Percentiles rank a stretch among this genome's conserved stretches.
phyloP scores from a whole-genome alignment of 2,797 vertebrate species.

The Argentina silus region DNA sequence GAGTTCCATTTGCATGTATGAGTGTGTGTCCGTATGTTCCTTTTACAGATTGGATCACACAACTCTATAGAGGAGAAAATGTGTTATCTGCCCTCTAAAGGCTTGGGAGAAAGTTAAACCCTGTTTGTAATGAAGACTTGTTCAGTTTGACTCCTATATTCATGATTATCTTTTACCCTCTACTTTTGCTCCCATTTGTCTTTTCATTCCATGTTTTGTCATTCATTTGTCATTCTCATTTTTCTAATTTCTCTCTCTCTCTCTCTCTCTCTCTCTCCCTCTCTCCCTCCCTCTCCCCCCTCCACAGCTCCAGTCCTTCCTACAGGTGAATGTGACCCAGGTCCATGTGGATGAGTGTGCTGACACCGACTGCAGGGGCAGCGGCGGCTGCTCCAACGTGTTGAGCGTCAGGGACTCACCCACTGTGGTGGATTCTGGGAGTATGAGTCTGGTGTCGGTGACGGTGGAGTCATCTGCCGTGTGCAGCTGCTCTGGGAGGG shows the following conservation, averaged over 20 bases:
- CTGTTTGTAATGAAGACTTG: neutral
- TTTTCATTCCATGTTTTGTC: neutral
- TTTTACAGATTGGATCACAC: neutral
- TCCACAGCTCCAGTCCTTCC: constrained; percentile 83
- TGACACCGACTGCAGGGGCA: constrained; percentile 68
- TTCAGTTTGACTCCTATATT: neutral
- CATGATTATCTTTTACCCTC: neutral
- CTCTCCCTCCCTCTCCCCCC: neutral
- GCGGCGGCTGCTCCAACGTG: constrained; percentile 70
- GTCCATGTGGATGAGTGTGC: constrained; percentile 83
- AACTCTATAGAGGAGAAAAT: neutral
- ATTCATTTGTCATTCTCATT: neutral
- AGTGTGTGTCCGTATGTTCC: constrained; percentile 1
- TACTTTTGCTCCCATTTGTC: neutral
- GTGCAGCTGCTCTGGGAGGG: constrained; percentile 78
- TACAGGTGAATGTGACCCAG: constrained; percentile 80
- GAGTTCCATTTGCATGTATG: neutral
- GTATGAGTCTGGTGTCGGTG: constrained; percentile 80
- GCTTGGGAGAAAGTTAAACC: neutral
- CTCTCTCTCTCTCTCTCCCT: neutral
- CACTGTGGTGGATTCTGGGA: constrained; percentile 78
- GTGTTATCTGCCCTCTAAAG: neutral
- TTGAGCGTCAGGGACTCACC: constrained; percentile 75
- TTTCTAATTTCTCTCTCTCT: neutral
- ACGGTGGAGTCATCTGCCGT: constrained; percentile 65